Evolutionary conservation across 1,140 invertebrate genomes (phyloP).

Genomic region (Pantala flavescens): DNA sequence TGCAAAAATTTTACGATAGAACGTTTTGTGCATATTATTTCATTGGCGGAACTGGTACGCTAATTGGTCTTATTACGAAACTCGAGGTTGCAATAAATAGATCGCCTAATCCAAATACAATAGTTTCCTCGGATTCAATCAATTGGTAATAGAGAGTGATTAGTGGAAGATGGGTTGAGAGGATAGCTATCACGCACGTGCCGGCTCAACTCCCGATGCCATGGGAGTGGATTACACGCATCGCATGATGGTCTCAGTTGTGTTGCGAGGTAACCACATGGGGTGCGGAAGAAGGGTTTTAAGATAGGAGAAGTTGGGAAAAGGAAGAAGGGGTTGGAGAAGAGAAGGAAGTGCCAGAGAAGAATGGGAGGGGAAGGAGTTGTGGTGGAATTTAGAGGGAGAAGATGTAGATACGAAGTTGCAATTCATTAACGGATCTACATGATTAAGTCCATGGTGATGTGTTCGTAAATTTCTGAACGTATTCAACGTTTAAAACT

Average conservation of each 20-base stretch:
- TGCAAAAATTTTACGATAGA: no score
- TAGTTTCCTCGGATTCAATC: no score
- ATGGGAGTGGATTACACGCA: background rate
- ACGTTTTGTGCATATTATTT: no score
- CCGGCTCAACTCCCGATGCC: background rate
- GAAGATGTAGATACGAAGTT: background rate
- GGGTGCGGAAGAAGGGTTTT: background rate
- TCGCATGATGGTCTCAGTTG: background rate
- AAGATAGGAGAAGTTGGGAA: background rate
- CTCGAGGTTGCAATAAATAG: no score
- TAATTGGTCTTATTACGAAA: no score
- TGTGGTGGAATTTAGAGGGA: background rate
- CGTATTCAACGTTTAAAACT: no score
- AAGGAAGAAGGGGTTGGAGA: background rate
- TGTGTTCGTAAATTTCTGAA: no score
- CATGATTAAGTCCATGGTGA: no score
- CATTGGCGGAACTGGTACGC: no score
- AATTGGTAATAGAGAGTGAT: no score
- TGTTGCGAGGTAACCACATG: background rate
- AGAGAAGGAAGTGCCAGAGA: background rate
- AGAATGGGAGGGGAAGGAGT: background rate
- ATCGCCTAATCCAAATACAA: no score
- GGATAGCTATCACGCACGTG: background rate
- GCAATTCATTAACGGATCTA: no score
- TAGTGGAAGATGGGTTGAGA: background rate